A percentile compares a stretch with the other conserved stretches of the same genome.
These are phyloP conservation scores for Zaprionus camerounensis DNA, from an alignment of 1,140 invertebrate species.

Conservation along the genomic window DNA sequence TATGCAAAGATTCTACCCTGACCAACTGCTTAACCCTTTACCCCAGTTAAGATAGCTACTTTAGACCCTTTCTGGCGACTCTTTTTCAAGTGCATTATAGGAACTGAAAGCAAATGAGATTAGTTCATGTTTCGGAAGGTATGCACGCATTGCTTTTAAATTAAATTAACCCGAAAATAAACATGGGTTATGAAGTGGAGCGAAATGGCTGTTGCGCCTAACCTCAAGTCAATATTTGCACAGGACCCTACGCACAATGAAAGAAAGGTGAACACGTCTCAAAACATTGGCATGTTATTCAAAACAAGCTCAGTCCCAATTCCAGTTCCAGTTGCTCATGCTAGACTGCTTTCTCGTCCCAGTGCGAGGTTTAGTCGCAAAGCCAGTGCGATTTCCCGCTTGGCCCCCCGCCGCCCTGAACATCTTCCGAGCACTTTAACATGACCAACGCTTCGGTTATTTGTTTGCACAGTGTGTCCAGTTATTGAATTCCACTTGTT, in stretches of 20 bases:
- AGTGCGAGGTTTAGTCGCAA: slow-evolving; percentile 1
- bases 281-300: slow-evolving; percentile 65
- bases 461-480: slow-evolving; percentile 75
- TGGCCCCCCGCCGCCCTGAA: background rate
- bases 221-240: slow-evolving; percentile 72
- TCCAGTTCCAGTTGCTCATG: background rate
- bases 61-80: background rate
- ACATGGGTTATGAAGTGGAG: slow-evolving; percentile 19
- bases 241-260: slow-evolving; percentile 19
- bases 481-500: slow-evolving; percentile 81
- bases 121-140: slow-evolving; percentile 21
- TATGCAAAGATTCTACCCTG: background rate
- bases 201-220: slow-evolving; percentile 55
- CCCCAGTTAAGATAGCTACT: background rate
- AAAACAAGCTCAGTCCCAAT: slow-evolving; percentile 50
- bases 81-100: background rate
- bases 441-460: slow-evolving; percentile 71
- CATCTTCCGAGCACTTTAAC: slow-evolving; percentile 74
- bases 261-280: slow-evolving; percentile 53
- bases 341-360: background rate
- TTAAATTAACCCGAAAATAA: slow-evolving; percentile 66
- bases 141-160: slow-evolving; percentile 35
- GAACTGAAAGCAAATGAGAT: slow-evolving; percentile 11
- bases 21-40: background rate
- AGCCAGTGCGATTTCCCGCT: slow-evolving; percentile 8